Percentiles rank a stretch among this genome's conserved stretches.
These are phyloP conservation scores for Gambelia wislizenii DNA, from an alignment of 2,797 vertebrate genomes.

Conservation along the genomic window DNA sequence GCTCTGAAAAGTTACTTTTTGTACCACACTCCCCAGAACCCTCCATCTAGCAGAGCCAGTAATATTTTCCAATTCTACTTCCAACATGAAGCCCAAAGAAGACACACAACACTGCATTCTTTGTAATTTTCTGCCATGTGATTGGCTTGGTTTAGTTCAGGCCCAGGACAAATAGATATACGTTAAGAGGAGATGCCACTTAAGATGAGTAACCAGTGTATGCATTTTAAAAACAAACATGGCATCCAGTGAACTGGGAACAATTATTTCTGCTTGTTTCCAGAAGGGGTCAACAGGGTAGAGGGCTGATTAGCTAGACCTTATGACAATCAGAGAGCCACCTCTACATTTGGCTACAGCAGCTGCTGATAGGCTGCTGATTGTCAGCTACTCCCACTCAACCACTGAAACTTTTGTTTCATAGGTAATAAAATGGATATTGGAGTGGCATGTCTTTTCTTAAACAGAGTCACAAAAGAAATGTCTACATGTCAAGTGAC, in stretches of 20 bases:
- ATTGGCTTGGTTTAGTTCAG: background rate
- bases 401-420: background rate
- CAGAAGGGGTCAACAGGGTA: background rate
- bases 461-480: background rate
- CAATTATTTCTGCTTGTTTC: background rate
- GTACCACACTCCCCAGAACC: no score
- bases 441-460: background rate
- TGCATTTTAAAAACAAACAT: background rate
- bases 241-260: background rate
- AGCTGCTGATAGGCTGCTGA: background rate
- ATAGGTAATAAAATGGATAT: background rate
- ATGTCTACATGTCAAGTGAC: background rate
- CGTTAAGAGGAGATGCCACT: background rate
- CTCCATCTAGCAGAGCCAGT: no score
- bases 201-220: background rate
- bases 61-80: no score
- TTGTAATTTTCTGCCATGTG: background rate
- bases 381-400: background rate
- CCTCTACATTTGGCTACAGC: background rate
- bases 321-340: background rate
- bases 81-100: background rate
- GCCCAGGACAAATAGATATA: no score
- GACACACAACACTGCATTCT: background rate
- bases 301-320: background rate
- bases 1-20: no score